These are phyloP conservation scores for Sarcophaga peregrina DNA, from an alignment of 1,140 invertebrate genomes.

Conservation along the genomic window DNA sequence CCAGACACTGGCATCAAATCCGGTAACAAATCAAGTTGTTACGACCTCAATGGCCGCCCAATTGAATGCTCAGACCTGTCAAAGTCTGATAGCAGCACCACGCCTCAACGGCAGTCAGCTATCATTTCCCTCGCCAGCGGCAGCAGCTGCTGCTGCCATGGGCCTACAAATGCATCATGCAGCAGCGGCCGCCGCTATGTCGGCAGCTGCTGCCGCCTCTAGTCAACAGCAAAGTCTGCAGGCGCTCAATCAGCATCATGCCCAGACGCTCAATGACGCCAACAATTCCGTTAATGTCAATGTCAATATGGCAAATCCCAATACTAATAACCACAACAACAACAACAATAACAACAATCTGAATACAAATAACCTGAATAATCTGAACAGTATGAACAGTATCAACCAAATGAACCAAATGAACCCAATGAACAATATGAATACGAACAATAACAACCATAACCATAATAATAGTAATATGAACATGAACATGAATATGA, in stretches of 20 bases:
- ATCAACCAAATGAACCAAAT: slow-evolving; percentile 17
- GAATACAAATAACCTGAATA: slow-evolving; percentile 43
- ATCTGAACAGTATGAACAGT: neutral
- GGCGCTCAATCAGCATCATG: slow-evolving; percentile 48
- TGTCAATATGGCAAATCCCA: neutral
- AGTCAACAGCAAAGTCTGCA: slow-evolving; percentile 13
- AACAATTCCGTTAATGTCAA: neutral
- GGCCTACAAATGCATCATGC: slow-evolving; percentile 65
- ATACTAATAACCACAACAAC: slow-evolving; percentile 51
- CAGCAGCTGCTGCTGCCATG: slow-evolving; percentile 64
- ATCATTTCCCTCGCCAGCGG: slow-evolving; percentile 62
- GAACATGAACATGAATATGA: slow-evolving; percentile 51
- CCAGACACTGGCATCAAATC: neutral
- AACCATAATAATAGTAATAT: slow-evolving; percentile 43
- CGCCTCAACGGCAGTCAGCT: slow-evolving; percentile 62
- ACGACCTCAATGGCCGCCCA: slow-evolving; percentile 47
- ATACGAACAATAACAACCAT: slow-evolving; percentile 51
- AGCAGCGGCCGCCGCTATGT: slow-evolving; percentile 63
- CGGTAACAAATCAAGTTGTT: neutral
- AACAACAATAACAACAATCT: slow-evolving; percentile 50
- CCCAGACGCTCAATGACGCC: slow-evolving; percentile 4
- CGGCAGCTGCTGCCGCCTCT: slow-evolving; percentile 47
- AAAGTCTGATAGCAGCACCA: slow-evolving; percentile 61
- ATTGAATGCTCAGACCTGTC: slow-evolving; percentile 54
- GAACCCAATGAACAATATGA: slow-evolving; percentile 50